Evolutionary conservation across 1,140 invertebrate genomes (phyloP).

Genomic region (Nixonia krombeini): DNA sequence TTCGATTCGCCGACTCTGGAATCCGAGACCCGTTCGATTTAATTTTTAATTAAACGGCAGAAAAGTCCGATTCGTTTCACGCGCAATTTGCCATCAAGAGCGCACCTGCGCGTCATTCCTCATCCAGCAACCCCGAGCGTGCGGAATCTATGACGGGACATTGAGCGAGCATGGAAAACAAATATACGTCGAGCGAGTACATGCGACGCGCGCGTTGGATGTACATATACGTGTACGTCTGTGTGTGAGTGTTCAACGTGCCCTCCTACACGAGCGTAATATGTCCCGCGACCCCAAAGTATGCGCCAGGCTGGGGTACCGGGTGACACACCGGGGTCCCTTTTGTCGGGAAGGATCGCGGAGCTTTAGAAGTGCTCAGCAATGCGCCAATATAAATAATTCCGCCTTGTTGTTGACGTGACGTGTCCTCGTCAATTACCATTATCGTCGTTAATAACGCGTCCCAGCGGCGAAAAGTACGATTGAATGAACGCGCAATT

Average conservation of each 20-base stretch:
- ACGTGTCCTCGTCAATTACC: too few relatives aligned
- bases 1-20: neutral
- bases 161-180: slow-evolving; percentile 53
- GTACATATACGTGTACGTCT: too few relatives aligned
- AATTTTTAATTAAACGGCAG: slow-evolving; percentile 52
- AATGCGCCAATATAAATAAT: neutral
- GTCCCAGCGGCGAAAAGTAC: too few relatives aligned
- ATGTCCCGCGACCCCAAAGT: slow-evolving; percentile 43
- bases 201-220: too few relatives aligned
- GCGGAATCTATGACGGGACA: slow-evolving; percentile 49
- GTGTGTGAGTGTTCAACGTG: too few relatives aligned
- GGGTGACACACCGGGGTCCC: too few relatives aligned
- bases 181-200: slow-evolving; percentile 48
- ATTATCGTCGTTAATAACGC: too few relatives aligned
- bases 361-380: neutral
- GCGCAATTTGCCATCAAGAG: slow-evolving; percentile 50
- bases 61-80: slow-evolving; percentile 52
- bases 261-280: slow-evolving; percentile 41
- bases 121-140: slow-evolving; percentile 42
- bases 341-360: neutral
- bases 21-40: slow-evolving; percentile 27
- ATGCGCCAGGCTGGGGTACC: slow-evolving; percentile 40
- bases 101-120: slow-evolving; percentile 54
- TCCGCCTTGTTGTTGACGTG: too few relatives aligned
- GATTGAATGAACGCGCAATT: too few relatives aligned